A percentile compares a stretch with the other conserved stretches of the same genome.
Conservation (phyloP, 2,888 invertebrate genomes). For the Lepidocyrtoides sp. region DNA sequence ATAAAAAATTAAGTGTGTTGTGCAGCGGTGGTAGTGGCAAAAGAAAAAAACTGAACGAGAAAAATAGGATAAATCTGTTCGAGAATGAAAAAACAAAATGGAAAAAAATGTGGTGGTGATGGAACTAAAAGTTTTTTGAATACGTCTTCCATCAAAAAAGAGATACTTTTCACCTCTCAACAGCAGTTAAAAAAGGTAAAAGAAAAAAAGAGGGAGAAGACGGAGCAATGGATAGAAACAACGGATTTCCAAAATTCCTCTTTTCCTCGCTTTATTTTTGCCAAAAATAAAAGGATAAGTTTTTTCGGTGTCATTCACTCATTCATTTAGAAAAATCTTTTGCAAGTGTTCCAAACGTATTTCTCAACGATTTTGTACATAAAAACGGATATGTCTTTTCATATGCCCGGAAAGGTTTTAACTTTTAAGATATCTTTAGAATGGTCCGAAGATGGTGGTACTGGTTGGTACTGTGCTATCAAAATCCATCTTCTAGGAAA, state of each 20-base stretch:
- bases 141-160: slow-evolving; percentile 59
- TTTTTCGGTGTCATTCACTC: slow-evolving; percentile 68
- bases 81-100: slow-evolving; percentile 50
- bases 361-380: too few species aligned
- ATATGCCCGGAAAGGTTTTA: too few species aligned
- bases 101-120: slow-evolving; percentile 19
- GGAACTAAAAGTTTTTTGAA: slow-evolving; percentile 40
- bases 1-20: neutral
- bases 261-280: neutral
- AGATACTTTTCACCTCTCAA: slow-evolving; percentile 57
- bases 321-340: slow-evolving; percentile 55
- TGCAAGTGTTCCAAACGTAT: neutral
- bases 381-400: too few species aligned
- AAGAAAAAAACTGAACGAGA: too few species aligned
- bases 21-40: neutral
- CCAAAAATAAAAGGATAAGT: slow-evolving; percentile 56
- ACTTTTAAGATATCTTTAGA: too few species aligned
- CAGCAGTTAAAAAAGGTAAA: neutral
- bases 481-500: too few species aligned
- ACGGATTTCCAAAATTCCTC: slow-evolving; percentile 34
- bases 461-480: too few species aligned
- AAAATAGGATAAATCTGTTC: slow-evolving; percentile 60
- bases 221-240: too few species aligned
- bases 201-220: neutral
- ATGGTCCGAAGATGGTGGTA: too few species aligned